Percentiles rank a stretch among this genome's conserved stretches.
These are phyloP conservation scores for Tachysurus vachellii DNA, from an alignment of 2,113 vertebrate species.

Conservation along the genomic window DNA sequence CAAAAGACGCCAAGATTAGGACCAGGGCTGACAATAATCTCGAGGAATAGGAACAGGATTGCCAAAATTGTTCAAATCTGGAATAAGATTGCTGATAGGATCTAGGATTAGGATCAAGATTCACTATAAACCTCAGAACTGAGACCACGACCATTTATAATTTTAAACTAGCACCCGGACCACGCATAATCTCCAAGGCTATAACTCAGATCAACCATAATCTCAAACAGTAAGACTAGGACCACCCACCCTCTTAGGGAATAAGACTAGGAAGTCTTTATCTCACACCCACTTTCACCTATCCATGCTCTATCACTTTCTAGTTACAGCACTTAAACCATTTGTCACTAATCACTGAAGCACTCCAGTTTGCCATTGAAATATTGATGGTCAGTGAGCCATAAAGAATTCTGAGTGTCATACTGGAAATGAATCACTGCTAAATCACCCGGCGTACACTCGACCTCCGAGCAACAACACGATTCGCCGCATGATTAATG, in stretches of 20 bases:
- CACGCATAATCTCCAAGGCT: background rate
- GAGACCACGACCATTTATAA: too few species aligned
- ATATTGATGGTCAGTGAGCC: slow-evolving; percentile 50
- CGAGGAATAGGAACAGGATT: too few species aligned
- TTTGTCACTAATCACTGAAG: slow-evolving; percentile 19
- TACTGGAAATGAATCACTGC: slow-evolving; percentile 47
- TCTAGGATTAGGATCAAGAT: too few species aligned
- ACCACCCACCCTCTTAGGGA: background rate
- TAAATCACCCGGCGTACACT: slow-evolving; percentile 45
- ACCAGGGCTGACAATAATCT: too few species aligned
- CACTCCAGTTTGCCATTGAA: slow-evolving; percentile 45
- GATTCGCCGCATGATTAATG: slow-evolving; percentile 63
- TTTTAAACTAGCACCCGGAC: too few species aligned
- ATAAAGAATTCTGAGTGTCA: slow-evolving; percentile 60
- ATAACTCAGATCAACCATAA: background rate
- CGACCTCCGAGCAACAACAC: slow-evolving; percentile 51
- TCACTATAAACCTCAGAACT: too few species aligned
- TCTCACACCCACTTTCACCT: background rate
- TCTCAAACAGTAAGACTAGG: background rate
- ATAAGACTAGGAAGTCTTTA: background rate
- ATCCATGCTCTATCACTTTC: background rate
- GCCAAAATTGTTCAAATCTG: too few species aligned
- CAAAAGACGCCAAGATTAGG: too few species aligned
- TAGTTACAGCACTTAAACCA: background rate
- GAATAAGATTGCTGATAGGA: too few species aligned